Evolutionary conservation across 2,797 vertebrate genomes (phyloP), one percentile per base, ranked within the genome.

Genomic region (Pipistrellus kuhlii): DNA sequence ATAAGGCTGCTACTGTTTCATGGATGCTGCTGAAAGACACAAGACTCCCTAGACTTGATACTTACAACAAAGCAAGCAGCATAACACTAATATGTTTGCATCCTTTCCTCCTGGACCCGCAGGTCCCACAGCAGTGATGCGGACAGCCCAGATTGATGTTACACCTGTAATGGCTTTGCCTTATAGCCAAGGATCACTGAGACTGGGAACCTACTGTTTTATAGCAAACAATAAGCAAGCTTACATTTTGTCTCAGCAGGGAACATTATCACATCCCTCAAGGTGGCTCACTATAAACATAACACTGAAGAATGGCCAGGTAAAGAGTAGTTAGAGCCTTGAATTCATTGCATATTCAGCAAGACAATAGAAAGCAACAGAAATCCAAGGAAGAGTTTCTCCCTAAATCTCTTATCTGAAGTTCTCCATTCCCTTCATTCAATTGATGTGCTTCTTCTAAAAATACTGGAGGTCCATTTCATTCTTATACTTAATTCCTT

Each of bases 181-280:
- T 88, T 59, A 80, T 14, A 64, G 53, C 51, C 59, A 72, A 73
- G 30, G 14, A 25, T 46, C 15, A 53, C 10, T 53, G n/a, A 68
- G 10, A 85, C 21, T 66, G 59, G 57, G 66, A 35, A 51, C 48
- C 64, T 59, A 38, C 59, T 83, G 57, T 71, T 87, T 95, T 76
- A 94, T 14, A 80, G 53, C 35, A 90, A 87, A 25, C 51, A 90
- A 78, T 84, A 92, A 90, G 48, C 57, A 92, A 80, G 4, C 2
- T 9, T 59, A 9, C 38, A 59, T n/a, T 77, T 94, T 68, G 72
- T 86, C 30, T 38, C 72, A 41, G 46, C 46, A 46, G 8, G 41
- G 62, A 23, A 66, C 35, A 51, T 75, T 89, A 32, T 55, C 44
- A 71, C 27, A 41, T 85, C 8, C 41, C 9, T 64, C 41, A 32